Percentiles rank a stretch among this genome's conserved stretches.
These are phyloP conservation scores for Semnornis frantzii DNA, from an alignment of 2,113 vertebrate species.

Conservation along the genomic window DNA sequence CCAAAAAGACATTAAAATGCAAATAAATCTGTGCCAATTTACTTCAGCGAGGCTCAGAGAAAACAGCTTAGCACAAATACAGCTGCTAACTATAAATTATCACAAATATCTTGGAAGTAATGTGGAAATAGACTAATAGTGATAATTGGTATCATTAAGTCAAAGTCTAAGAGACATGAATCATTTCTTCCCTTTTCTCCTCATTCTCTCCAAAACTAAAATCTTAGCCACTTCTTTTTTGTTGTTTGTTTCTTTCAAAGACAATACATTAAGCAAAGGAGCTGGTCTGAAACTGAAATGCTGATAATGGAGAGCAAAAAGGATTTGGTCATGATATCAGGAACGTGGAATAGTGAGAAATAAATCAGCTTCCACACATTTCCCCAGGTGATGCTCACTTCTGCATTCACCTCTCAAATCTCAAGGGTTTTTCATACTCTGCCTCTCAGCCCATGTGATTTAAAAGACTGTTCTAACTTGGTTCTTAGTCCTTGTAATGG, in stretches of 20 bases:
- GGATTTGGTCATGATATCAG: background rate
- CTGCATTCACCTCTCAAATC: background rate
- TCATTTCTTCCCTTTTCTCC: background rate
- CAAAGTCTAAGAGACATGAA: background rate
- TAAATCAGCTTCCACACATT: background rate
- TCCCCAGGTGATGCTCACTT: background rate
- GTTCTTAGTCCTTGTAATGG: background rate
- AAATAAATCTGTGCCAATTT: background rate
- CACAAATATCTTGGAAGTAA: slow-evolving; percentile 25
- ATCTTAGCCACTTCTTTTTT: background rate
- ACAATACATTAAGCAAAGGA: background rate
- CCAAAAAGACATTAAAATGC: background rate
- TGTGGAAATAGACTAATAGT: background rate
- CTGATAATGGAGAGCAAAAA: background rate
- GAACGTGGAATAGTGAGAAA: background rate
- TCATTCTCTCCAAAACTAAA: background rate
- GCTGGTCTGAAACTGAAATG: background rate
- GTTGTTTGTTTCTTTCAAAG: background rate
- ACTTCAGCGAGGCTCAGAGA: background rate
- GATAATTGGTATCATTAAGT: background rate
- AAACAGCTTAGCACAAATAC: background rate
- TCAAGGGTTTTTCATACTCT: background rate
- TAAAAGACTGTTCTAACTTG: background rate
- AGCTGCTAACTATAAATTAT: background rate
- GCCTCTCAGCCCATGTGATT: rapidly evolving